A percentile compares a stretch with the other conserved stretches of the same genome.
These are phyloP conservation scores for Anhinga anhinga DNA, from an alignment of 2,113 vertebrate species.

Conservation along the genomic window DNA sequence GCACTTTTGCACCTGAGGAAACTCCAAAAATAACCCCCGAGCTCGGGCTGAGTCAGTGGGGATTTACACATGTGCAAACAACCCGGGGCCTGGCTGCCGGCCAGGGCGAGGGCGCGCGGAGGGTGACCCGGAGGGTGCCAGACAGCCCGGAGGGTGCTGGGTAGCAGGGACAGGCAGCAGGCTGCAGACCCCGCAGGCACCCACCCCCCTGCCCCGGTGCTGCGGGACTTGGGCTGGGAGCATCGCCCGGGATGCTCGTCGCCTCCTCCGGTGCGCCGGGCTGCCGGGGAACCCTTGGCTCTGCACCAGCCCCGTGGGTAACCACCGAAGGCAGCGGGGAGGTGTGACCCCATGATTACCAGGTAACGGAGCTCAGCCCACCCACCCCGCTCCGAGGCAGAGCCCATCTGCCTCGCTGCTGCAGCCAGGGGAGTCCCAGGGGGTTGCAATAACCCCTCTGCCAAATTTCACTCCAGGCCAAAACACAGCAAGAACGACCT, in stretches of 20 bases:
- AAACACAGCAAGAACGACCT: background rate
- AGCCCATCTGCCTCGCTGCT: background rate
- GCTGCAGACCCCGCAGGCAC: background rate
- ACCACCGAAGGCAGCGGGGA: background rate
- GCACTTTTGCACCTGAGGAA: background rate
- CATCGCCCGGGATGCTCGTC: no score
- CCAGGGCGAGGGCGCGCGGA: accelerated
- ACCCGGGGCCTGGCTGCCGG: background rate
- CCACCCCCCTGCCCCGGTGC: background rate
- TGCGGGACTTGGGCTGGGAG: accelerated
- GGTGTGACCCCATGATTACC: accelerated
- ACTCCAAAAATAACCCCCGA: background rate
- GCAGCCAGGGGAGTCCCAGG: background rate
- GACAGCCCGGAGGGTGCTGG: background rate
- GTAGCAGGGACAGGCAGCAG: accelerated
- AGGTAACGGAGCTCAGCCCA: background rate
- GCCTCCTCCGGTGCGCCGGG: accelerated
- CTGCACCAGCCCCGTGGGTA: background rate
- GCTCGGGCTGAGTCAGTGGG: background rate
- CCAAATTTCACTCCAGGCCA: background rate
- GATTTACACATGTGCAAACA: background rate
- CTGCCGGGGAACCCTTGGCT: background rate
- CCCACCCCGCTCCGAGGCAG: background rate
- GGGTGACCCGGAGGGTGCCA: background rate
- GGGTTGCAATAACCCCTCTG: background rate